Conservation (phyloP, 2,797 vertebrate species). For the Smutsia gigantea region DNA sequence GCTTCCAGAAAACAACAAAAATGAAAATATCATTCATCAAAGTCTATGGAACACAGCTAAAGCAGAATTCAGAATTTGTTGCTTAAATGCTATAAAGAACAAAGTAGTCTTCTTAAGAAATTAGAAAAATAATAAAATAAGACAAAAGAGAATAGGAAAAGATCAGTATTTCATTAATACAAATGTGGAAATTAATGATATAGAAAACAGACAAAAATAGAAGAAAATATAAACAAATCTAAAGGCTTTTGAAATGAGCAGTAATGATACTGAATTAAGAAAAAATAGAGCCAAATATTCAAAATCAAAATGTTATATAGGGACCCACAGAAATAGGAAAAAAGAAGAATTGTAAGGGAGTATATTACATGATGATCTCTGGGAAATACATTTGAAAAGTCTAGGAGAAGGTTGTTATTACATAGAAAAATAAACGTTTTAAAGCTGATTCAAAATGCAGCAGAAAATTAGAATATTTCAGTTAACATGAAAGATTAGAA, state of each 20-base stretch:
- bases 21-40: not conserved
- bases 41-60: not conserved
- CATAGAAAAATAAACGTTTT: not conserved
- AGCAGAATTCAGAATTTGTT: not conserved
- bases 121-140: constrained; percentile 7
- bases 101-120: not conserved
- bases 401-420: not conserved
- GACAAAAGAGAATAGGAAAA: not conserved
- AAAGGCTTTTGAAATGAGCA: not conserved
- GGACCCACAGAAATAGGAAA: not conserved
- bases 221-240: not conserved
- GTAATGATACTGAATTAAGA: not conserved
- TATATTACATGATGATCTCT: not conserved
- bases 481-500: not conserved
- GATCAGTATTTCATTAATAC: not conserved
- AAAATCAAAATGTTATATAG: not conserved
- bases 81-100: not conserved
- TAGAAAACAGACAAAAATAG: not conserved
- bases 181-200: not conserved
- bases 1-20: constrained; percentile 12
- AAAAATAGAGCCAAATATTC: constrained; percentile 2
- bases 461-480: not conserved
- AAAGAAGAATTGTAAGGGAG: not conserved
- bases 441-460: not conserved
- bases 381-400: not conserved